phyloP scores from a whole-genome alignment of 1,140 invertebrate genomes.

The Globodera rostochiensis region DNA sequence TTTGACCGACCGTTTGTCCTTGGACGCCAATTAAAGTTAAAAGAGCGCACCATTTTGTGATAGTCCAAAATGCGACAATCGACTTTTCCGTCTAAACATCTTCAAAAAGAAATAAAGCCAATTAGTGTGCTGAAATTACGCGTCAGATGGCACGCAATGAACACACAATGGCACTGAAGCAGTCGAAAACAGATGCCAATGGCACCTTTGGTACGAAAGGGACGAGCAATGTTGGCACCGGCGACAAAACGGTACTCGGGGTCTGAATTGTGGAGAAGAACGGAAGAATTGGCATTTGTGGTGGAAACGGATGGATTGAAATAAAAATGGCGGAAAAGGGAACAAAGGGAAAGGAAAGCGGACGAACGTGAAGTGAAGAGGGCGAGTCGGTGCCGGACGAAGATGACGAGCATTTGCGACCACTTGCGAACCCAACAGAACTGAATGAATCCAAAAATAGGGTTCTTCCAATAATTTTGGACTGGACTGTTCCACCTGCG shows the following conservation, averaged over 20 bases:
- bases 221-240: conserved; percentile 41
- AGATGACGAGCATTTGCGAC: conserved; percentile 57
- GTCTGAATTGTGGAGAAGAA: conserved; percentile 33
- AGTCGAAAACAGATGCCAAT: conserved; percentile 53
- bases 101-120: too few relatives aligned
- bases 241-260: conserved; percentile 56
- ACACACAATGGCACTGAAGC: conserved; percentile 49
- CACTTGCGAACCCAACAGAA: conserved; percentile 56
- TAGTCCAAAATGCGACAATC: conserved; percentile 50
- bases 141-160: conserved; percentile 55
- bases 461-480: too few relatives aligned
- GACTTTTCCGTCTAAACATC: conserved; percentile 44
- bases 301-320: too few relatives aligned
- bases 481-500: too few relatives aligned
- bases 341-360: conserved; percentile 3
- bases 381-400: conserved; percentile 41
- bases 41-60: conserved; percentile 42
- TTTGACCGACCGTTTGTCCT: neutral
- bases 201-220: conserved; percentile 55
- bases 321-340: too few relatives aligned
- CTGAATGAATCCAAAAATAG: neutral
- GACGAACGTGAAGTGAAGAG: conserved; percentile 49
- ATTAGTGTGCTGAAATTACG: conserved; percentile 23
- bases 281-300: too few relatives aligned
- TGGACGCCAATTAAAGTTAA: conserved; percentile 42